Conservation (phyloP, 2,797 vertebrate genomes). For the Malurus leucopterus region DNA sequence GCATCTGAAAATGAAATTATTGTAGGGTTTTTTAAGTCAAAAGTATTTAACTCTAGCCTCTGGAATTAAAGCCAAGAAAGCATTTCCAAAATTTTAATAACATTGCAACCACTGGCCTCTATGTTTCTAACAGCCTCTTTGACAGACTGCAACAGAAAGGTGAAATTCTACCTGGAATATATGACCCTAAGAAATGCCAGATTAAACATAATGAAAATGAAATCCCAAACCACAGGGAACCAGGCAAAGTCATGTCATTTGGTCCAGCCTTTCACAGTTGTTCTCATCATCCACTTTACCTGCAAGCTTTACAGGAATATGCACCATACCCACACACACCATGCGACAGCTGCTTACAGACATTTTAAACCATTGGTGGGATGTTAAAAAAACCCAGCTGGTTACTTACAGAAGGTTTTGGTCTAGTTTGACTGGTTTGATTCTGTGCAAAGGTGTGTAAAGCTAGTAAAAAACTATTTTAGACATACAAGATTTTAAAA, state of each 20-base stretch:
- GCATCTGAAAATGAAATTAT: not conserved
- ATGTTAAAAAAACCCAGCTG: not conserved
- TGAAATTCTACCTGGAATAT: not conserved
- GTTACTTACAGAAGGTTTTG: not conserved
- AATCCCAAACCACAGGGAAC: not conserved
- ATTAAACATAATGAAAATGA: not conserved
- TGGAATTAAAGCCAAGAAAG: not conserved
- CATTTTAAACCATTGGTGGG: not conserved
- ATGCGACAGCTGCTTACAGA: not conserved
- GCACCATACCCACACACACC: fast-evolving
- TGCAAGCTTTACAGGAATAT: not conserved
- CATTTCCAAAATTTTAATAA: not conserved
- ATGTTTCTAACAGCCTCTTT: not conserved
- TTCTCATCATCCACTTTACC: not conserved
- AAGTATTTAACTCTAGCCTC: not conserved
- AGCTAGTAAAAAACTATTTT: not conserved
- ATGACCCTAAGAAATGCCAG: not conserved
- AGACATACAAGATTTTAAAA: not conserved
- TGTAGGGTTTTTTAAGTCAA: not conserved
- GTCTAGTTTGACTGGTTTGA: not conserved
- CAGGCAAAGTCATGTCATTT: not conserved
- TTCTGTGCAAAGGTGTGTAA: not conserved
- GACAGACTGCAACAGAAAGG: not conserved
- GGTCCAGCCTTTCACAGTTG: not conserved
- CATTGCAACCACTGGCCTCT: not conserved